Conservation (phyloP, 1,140 invertebrate genomes). For the Euura lappo region DNA sequence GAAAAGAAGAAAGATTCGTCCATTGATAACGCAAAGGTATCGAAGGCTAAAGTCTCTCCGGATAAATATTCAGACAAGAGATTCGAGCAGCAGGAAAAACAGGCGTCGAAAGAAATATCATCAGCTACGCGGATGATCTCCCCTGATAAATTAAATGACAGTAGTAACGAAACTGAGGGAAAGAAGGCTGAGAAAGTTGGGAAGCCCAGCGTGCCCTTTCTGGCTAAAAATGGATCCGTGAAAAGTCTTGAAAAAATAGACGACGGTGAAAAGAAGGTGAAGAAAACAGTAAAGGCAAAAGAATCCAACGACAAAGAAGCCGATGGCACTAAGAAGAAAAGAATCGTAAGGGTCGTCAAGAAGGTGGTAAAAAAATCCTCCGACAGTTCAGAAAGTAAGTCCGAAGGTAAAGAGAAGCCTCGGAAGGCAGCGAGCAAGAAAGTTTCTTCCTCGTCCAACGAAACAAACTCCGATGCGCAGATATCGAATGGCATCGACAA, state of each 20-base stretch:
- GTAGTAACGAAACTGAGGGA: background rate
- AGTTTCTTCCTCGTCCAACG: conserved; percentile 27
- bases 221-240: conserved; percentile 30
- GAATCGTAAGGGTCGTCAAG: conserved; percentile 45
- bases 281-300: conserved; percentile 36
- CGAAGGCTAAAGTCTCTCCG: background rate
- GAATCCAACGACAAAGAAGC: conserved; percentile 39
- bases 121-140: background rate
- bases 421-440: conserved; percentile 32
- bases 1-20: conserved; percentile 34
- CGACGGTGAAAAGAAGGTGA: conserved; percentile 37
- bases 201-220: conserved; percentile 16
- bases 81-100: background rate
- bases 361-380: conserved; percentile 50
- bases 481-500: conserved; percentile 8
- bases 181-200: background rate
- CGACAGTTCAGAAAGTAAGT: conserved; percentile 39
- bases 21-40: conserved; percentile 20
- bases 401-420: conserved; percentile 36
- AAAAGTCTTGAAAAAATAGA: conserved; percentile 32
- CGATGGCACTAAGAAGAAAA: conserved; percentile 48
- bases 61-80: background rate
- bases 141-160: background rate
- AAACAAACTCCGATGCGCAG: conserved; percentile 19
- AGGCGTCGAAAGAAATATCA: background rate